Conservation (phyloP, 2,797 vertebrate genomes). For the Mus spretus region DNA sequence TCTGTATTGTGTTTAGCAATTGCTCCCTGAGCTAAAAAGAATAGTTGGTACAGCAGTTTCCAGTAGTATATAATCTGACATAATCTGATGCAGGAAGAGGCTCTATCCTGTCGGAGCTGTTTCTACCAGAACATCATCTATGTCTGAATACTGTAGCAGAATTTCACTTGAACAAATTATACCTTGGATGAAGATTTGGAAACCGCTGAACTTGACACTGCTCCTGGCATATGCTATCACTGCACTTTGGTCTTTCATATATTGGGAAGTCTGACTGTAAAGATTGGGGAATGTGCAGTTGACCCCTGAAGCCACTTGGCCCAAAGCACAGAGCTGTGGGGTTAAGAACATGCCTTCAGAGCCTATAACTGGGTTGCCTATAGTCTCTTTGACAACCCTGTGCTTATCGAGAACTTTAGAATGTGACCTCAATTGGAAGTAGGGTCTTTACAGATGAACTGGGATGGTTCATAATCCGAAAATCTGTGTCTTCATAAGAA, state of each 20-base stretch:
- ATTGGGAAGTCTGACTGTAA: constrained; percentile 28
- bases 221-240: neutral
- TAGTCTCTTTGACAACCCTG: neutral
- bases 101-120: neutral
- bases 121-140: constrained; percentile 19
- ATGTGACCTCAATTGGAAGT: constrained; percentile 54
- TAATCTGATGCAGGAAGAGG: neutral
- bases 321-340: constrained; percentile 29
- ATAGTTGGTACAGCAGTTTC: neutral
- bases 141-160: constrained; percentile 15
- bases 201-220: neutral
- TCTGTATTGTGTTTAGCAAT: neutral
- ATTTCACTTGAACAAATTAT: constrained; percentile 14
- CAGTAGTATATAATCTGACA: neutral
- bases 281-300: neutral
- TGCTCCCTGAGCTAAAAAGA: constrained; percentile 31
- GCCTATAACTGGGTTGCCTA: neutral
- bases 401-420: constrained; percentile 12
- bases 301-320: neutral
- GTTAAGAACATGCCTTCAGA: constrained; percentile 32
- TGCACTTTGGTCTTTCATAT: neutral
- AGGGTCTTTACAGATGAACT: constrained; percentile 34
- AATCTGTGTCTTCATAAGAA: constrained; percentile 35
- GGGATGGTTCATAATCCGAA: neutral
- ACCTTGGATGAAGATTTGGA: constrained; percentile 40